Conservation (phyloP, 2,888 invertebrate species). For the Stenolophus ochropezus region DNA sequence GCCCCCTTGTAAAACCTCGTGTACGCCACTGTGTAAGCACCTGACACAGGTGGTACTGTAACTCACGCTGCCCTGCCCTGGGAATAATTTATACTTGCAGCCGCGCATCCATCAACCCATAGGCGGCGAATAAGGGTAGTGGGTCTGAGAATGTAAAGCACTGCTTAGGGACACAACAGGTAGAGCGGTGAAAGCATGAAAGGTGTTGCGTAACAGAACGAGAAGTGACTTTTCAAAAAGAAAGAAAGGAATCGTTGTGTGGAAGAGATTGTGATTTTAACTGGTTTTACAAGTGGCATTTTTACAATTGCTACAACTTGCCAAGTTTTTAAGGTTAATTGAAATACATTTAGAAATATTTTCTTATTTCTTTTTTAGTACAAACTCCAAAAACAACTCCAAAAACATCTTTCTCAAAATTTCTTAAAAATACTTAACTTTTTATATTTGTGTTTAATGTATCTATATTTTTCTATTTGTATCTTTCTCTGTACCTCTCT, state of each 20-base stretch:
- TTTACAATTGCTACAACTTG: no score
- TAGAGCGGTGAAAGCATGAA: slow-evolving; percentile 25
- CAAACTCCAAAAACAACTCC: no score
- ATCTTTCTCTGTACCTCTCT: no score
- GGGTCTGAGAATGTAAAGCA: slow-evolving; percentile 47
- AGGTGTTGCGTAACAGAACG: slow-evolving; percentile 11
- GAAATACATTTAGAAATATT: no score
- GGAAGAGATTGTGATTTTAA: neutral
- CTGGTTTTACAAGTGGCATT: neutral
- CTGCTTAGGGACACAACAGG: slow-evolving; percentile 49
- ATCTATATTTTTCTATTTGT: no score
- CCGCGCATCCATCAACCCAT: slow-evolving; percentile 44
- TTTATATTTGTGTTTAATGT: no score
- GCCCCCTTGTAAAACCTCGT: neutral
- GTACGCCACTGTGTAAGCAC: slow-evolving; percentile 35
- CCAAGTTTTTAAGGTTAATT: no score
- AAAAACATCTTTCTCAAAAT: no score
- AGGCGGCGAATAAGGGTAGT: slow-evolving; percentile 7
- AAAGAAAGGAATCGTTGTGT: neutral
- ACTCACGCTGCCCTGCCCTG: slow-evolving; percentile 53
- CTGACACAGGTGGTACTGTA: slow-evolving; percentile 53
- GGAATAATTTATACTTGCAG: slow-evolving; percentile 55
- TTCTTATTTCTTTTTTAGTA: no score
- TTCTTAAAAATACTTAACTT: no score
- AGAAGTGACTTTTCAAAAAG: neutral